Percentiles rank a stretch among this genome's conserved stretches.
Evolutionary conservation across 2,888 invertebrate species (phyloP).

Genomic region (Eupithecia dodoneata): DNA sequence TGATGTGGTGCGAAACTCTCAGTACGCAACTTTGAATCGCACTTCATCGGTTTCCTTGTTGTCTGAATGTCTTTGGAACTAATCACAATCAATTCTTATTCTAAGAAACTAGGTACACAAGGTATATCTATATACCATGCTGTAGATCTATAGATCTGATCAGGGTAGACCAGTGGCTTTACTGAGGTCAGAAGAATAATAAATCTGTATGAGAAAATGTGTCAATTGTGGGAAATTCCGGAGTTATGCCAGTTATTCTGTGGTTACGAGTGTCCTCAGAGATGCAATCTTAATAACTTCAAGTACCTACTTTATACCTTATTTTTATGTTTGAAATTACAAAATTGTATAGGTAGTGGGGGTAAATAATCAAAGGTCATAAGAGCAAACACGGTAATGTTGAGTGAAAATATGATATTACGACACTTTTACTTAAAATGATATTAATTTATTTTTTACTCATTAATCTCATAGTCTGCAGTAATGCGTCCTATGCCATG

Average conservation of each 20-base stretch:
- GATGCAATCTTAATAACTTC: not conserved
- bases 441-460: not conserved
- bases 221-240: constrained; percentile 18
- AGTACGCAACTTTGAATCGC: not conserved
- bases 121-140: not conserved
- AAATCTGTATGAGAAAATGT: constrained; percentile 24
- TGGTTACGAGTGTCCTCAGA: not conserved
- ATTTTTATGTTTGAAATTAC: not conserved
- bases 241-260: not conserved
- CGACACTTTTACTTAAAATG: no score
- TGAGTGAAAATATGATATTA: no score
- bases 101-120: not conserved
- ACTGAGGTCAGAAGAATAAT: constrained; percentile 62
- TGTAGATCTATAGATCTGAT: constrained; percentile 53
- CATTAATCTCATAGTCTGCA: not conserved
- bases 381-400: no score
- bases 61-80: not conserved
- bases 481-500: no score
- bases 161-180: constrained; percentile 78
- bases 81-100: not conserved
- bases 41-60: not conserved
- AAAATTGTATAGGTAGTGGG: not conserved
- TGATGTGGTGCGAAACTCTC: not conserved
- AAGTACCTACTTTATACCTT: not conserved
- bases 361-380: not conserved